These are phyloP conservation scores for Maccullochella peelii DNA, from an alignment of 2,113 vertebrate species.

Conservation along the genomic window DNA sequence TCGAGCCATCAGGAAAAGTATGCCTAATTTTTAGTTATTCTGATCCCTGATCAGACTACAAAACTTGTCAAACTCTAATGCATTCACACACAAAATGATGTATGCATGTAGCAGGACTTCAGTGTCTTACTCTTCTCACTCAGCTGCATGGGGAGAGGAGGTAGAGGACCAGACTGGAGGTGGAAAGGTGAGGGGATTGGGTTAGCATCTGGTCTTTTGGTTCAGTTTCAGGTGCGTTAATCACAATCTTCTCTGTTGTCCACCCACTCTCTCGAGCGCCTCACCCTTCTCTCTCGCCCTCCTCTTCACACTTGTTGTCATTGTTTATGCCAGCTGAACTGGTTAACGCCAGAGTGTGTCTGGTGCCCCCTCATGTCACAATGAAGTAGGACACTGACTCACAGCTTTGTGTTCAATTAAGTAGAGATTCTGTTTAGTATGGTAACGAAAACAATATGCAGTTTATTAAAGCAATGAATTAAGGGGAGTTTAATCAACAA, in stretches of 20 bases:
- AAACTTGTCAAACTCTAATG: background rate
- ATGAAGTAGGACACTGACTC: constrained; percentile 39
- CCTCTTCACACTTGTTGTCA: constrained; percentile 5
- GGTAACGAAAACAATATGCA: too few species aligned
- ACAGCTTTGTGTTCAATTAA: background rate
- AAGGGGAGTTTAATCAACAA: background rate
- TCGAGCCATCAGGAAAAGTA: background rate
- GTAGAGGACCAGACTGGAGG: constrained; percentile 14
- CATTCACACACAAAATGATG: background rate
- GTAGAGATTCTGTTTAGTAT: background rate
- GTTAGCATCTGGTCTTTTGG: constrained; percentile 33
- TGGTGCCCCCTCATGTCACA: constrained; percentile 70
- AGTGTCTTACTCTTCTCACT: constrained; percentile 1
- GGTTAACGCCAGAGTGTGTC: constrained; percentile 42
- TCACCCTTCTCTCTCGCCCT: background rate
- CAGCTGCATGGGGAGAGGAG: background rate
- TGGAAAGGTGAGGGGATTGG: constrained; percentile 9
- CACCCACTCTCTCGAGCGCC: constrained; percentile 35
- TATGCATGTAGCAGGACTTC: background rate
- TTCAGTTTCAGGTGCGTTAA: constrained; percentile 54
- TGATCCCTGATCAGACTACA: background rate
- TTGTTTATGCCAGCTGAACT: constrained; percentile 17
- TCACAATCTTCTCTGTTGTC: constrained; percentile 62
- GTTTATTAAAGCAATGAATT: too few species aligned
- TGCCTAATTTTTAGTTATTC: background rate